Base-by-base conservation (phyloP, 2,113 vertebrate genomes). In the Pungitius pungitius region DNA sequence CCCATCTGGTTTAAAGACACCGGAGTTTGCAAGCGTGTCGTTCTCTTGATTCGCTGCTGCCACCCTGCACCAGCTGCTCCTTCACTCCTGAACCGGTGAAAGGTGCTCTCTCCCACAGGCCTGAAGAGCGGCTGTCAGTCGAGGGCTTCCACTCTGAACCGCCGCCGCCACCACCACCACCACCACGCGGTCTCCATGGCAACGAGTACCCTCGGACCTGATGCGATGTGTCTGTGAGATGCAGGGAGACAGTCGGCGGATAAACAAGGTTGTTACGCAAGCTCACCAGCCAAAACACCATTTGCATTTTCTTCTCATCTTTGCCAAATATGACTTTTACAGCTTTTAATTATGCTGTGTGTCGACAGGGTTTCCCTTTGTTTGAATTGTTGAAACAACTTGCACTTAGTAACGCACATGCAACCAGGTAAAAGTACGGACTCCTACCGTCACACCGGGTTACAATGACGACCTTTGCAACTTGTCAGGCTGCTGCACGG, bases 271-370 rank as follows among this genome's bases (percentile, higher is more conserved):
- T 60, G 70, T 76, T 83, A 58, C 26, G 60, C 64, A 73, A 73
- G 15, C 51, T 59, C 45, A 79, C 30, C 9, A 13, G 57, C 26
- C 27, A 62, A 85, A 85, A 85, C 75, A 81, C 14, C 35, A 86
- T 84, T 84, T 61, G 80, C 82, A 81, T 85, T 88, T 89, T 71
- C 71, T 63, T 78, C 86, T 84, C 80, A 60, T 81, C 77, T 83
- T 43, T 12, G 55, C 76, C 78, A 65, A 81, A 83, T 82, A 70
- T 82, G 86, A 78, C 79, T 82, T 80, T 74, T 52, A 73, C 78
- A 77, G 65, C 49, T 59, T 81, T 84, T 84, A 84, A 85, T 83
- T 84, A 73, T 24, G 7, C n/a, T 27, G 27, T 55, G n/a, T 63
- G 75, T 59, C 40, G 64, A 73, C 51, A 4, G 35, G 30, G 49